Percentiles rank a stretch among this genome's conserved stretches.
Evolutionary conservation across 2,113 vertebrate species (phyloP).

Genomic region (Nanorana parkeri): DNA sequence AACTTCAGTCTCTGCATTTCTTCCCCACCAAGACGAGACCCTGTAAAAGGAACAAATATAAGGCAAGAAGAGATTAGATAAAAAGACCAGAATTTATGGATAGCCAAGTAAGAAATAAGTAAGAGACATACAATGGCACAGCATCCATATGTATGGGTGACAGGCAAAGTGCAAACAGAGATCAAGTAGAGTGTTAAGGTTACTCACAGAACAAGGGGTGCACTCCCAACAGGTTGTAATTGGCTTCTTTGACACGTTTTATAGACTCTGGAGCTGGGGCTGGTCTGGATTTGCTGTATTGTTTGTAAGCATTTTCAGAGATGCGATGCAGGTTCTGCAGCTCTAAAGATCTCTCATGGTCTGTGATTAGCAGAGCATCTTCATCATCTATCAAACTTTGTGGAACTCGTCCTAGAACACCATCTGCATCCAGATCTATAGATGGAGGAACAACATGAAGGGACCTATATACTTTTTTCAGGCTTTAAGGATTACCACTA

Average conservation of each 20-base stretch:
- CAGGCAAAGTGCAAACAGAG: not conserved
- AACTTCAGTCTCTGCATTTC: constrained; percentile 87
- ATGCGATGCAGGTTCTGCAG: constrained; percentile 78
- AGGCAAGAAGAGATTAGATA: not conserved
- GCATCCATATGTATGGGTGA: not conserved
- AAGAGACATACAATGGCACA: not conserved
- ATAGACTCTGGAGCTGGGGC: constrained; percentile 87
- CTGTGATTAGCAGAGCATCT: constrained; percentile 75
- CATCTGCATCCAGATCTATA: constrained; percentile 64
- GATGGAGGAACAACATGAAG: not conserved
- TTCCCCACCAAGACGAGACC: constrained; percentile 76
- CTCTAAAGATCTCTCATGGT: constrained; percentile 80
- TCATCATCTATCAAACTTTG: constrained; percentile 91
- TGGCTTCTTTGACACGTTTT: constrained; percentile 85
- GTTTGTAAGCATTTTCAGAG: constrained; percentile 88
- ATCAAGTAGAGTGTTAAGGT: not conserved
- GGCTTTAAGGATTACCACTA: not conserved
- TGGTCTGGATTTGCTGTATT: constrained; percentile 89
- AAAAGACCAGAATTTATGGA: not conserved
- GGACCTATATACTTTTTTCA: not conserved
- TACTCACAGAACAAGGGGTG: constrained; percentile 88
- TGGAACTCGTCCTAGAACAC: constrained; percentile 87
- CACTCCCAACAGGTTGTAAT: constrained; percentile 78
- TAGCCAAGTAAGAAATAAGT: not conserved
- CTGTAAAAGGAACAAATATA: constrained; percentile 65